Percentiles rank a stretch among this genome's conserved stretches.
Evolutionary conservation across 2,888 invertebrate genomes (phyloP).

Genomic region (Acanthococcus lagerstroemiae): DNA sequence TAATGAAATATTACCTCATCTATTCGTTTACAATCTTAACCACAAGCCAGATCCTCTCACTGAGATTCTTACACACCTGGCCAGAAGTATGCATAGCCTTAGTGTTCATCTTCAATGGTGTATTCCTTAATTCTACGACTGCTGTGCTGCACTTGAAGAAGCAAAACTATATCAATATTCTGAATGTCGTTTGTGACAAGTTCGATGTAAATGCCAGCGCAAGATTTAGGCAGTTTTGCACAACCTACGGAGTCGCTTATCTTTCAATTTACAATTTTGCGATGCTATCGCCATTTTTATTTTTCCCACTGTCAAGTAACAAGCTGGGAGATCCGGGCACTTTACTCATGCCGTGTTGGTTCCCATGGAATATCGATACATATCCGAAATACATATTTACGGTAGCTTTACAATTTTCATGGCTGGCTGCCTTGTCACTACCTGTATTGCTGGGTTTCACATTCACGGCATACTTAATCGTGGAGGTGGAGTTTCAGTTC

Average conservation of each 20-base stretch:
- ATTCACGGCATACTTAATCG: background rate
- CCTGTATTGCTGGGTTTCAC: conserved; percentile 9
- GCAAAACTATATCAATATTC: background rate
- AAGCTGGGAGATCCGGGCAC: background rate
- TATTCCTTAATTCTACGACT: background rate
- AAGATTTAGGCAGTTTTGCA: conserved; percentile 4
- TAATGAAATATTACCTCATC: background rate
- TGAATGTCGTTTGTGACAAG: background rate
- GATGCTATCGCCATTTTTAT: background rate
- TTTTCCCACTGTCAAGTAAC: conserved; percentile 5
- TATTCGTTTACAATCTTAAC: background rate
- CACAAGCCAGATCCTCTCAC: background rate
- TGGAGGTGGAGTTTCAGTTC: background rate
- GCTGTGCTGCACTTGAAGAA: background rate
- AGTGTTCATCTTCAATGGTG: background rate
- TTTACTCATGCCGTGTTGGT: background rate
- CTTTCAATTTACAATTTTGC: background rate
- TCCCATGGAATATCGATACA: conserved; percentile 7
- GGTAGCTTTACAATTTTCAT: background rate
- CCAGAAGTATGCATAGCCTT: background rate
- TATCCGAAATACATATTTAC: background rate
- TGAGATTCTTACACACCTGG: background rate
- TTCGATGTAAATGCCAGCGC: background rate
- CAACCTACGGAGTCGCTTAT: background rate
- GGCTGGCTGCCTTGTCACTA: background rate